Evolutionary conservation across 2,797 vertebrate genomes (phyloP), one percentile per base, ranked within the genome.

Genomic region (Phataginus tricuspis): DNA sequence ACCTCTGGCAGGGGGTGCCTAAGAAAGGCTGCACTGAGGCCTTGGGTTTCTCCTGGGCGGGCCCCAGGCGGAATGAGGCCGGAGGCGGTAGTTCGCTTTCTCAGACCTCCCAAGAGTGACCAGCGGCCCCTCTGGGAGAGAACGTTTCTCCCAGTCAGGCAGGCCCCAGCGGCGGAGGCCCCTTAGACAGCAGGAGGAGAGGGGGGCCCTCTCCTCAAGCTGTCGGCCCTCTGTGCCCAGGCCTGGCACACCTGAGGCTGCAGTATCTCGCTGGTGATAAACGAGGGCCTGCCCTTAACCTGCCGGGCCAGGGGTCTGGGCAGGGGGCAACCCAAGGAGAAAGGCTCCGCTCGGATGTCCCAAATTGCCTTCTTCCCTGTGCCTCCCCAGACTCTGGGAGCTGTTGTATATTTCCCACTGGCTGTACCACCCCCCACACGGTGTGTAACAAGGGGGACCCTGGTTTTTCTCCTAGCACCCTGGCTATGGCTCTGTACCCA

Each of bases 21-120:
- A 0, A 1, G 21, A 29, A 34, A 45, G 45, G 13, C 49, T 13
- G 13, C 18, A 0, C 19, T 0, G 57, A 23, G 49, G 45, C 63
- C 18, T 68, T 7, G 0, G 1, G 23, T 4, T 55, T 1, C 31
- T 84, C 25, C 34, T 42, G 7, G 0, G 9, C 12, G 1, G 29
- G 72, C 10, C 15, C 53, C 19, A 19, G 8, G 6, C 83, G 42
- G 51, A 66, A 29, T 8, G 66, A 90, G 89, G 29, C 64, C 61
- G 29, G 83, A 55, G 55, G 55, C 86, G 21, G 42, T 29, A 7
- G 74, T 19, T 37, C 15, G 49, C 45, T 42, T 71, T 23, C 75
- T 29, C 1, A 2, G 51, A 51, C 57, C 83, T 84, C 49, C 4
- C 10, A 45, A 11, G 80, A 92, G 79, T n/a, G 49, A 75, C 57